Evolutionary conservation across 1,140 invertebrate species (phyloP), one percentile per base, ranked within the genome.

Genomic region (Helicoverpa armigera): DNA sequence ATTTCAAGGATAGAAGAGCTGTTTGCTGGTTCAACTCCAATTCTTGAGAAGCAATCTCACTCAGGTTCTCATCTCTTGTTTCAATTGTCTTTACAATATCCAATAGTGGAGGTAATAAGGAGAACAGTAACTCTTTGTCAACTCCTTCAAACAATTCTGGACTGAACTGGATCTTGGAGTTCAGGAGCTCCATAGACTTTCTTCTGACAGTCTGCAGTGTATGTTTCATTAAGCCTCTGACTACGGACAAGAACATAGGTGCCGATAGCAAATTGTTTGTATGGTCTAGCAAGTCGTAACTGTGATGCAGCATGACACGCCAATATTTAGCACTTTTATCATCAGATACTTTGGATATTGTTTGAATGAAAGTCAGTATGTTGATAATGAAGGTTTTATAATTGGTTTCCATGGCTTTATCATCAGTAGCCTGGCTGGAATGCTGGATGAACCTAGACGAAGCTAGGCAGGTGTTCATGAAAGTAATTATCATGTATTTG

Each of bases 161-260:
- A 51, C 96, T 96, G 60, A 97, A 96, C 61, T 97, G 96, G 3
- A 99, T 93, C 91, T 98, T 97, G 16, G 95, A 95, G 85, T 98
- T 98, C 0, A 99, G 91, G 29, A 99, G 89, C 86, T 99, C 98
- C 92, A 99, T 96, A 0, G 97, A 96, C 91, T 98, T 98, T 69
- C 97, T 96, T 85, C 97, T 96, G 1, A 99, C 97, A 2, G 96
- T 96, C 0, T 96, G 85, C 13, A 97, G 86, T 18, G 96, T 95
- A 85, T 98, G 97, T 14, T 95, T 93, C 82, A 98, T 90, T 53
- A 99, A 94, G 1, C 96, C 96, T 75, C 96, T 95, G 3, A 98
- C 95, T 1, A 98, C 98, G 31, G 96, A 93, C 12, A 99, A 89
- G 89, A 99, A 98, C 94, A 98, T 96, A 4, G 95, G 90, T 10